Evolutionary conservation across 2,888 invertebrate genomes (phyloP), one percentile per base, ranked within the genome.

Genomic region (Nomada goodeniana): DNA sequence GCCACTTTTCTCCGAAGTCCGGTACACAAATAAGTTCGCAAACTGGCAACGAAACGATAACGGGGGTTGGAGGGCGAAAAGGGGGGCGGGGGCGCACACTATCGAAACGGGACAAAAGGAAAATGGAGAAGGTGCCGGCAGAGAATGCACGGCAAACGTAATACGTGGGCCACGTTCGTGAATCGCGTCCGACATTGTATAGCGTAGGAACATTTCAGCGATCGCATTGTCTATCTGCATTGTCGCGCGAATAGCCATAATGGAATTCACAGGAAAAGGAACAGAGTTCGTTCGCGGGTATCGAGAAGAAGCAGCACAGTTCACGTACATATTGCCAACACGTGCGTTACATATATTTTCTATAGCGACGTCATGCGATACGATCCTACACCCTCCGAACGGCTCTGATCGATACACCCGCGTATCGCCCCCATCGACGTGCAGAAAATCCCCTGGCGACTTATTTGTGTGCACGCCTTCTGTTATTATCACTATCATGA

Each of bases 401-500:
- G 68, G 52, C 59, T 23, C 63, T 26, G 20, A 68, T 80, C 80
- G 80, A 80, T 81, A 81, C 77, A n/a, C 80, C 75, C 68, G 61
- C 29, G 44, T 26, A 57, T 77, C 74, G 73, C 76, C 55, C 55
- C 44, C 65, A 18, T 76, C 73, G 63, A 81, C 64, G 83, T 77
- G 79, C 36, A 72, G 75, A 60, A 76, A n/a, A 59, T 50, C 53
- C 72, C 64, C 65, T 13, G 74, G 80, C 81, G 75, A 86, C 89
- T 89, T 88, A 88, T 88, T 90, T 86, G 90, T 87, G 88, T 82
- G 84, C 83, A 80, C 88, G 86, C 82, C 86, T 80, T 42, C 72
- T 63, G 71, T 65, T 83, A 74, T 87, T 82, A 68, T 90, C 91
- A 91, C 85, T 70, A 29, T 91, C 91, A 92, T 90, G 88, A 91